These are phyloP conservation scores for Cephus sareptanus DNA, from an alignment of 2,888 invertebrate genomes.

Conservation along the genomic window DNA sequence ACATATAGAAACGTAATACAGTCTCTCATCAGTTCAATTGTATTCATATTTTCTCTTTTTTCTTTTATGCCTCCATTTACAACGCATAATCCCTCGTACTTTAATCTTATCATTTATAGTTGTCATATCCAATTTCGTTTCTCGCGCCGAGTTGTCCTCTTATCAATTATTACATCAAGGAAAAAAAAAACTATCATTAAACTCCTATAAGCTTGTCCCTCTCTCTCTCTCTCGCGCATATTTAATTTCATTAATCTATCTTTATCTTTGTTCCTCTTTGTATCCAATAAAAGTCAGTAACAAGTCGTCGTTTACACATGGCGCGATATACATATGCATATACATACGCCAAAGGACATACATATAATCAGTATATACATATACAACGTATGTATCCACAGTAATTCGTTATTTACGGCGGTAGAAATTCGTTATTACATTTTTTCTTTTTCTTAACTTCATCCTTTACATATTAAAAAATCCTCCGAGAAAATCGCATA, in stretches of 20 bases:
- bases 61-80: neutral
- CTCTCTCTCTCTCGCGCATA: neutral
- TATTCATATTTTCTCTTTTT: neutral
- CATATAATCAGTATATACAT: neutral
- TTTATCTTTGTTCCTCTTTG: neutral
- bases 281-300: neutral
- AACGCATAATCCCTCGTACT: neutral
- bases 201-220: neutral
- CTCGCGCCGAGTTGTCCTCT: neutral
- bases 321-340: neutral
- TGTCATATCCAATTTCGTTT: neutral
- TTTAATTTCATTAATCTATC: neutral
- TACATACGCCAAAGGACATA: neutral
- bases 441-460: neutral
- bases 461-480: neutral
- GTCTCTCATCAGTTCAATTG: constrained; percentile 26
- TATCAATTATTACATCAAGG: neutral
- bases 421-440: neutral
- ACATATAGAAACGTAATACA: constrained; percentile 34
- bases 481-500: neutral
- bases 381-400: neutral
- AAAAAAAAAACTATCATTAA: neutral
- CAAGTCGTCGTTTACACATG: neutral
- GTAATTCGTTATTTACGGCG: neutral
- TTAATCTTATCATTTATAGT: neutral